Evolutionary conservation across 2,797 vertebrate species (phyloP).

Genomic region (Ataeniobius toweri): DNA sequence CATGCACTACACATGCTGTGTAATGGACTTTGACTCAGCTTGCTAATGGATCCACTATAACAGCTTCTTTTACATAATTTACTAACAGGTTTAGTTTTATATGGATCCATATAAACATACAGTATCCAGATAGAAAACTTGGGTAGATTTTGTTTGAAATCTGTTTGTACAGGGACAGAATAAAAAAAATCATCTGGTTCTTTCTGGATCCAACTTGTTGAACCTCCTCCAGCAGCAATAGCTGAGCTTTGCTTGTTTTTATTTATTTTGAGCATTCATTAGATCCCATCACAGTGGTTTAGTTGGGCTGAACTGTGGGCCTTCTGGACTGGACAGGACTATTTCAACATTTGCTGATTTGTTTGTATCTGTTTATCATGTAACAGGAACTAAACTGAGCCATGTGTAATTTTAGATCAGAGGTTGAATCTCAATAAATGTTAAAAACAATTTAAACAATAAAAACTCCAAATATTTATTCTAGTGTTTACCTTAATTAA

Average conservation of each 20-base stretch:
- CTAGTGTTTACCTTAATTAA: too few species aligned
- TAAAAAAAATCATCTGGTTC: neutral
- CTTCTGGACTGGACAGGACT: neutral
- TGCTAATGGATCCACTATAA: conserved; percentile 1
- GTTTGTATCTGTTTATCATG: neutral
- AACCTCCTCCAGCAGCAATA: neutral
- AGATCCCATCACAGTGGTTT: too few species aligned
- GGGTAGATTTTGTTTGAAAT: neutral
- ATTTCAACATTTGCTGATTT: neutral
- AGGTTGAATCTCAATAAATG: neutral
- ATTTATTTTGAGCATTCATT: too few species aligned
- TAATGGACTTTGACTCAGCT: conserved; percentile 20
- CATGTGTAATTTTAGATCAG: neutral
- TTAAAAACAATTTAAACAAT: too few species aligned
- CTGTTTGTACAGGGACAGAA: neutral
- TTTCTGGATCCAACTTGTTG: too few species aligned
- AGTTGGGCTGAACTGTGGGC: too few species aligned
- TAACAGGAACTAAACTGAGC: neutral
- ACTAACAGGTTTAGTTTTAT: neutral
- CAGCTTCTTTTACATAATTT: neutral
- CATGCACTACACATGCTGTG: neutral
- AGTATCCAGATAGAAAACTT: neutral
- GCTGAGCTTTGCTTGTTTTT: neutral
- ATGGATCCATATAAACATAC: conserved; percentile 8
- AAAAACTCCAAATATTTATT: too few species aligned